These are phyloP conservation scores for Propithecus coquereli DNA, from an alignment of 2,113 vertebrate genomes.

Conservation along the genomic window DNA sequence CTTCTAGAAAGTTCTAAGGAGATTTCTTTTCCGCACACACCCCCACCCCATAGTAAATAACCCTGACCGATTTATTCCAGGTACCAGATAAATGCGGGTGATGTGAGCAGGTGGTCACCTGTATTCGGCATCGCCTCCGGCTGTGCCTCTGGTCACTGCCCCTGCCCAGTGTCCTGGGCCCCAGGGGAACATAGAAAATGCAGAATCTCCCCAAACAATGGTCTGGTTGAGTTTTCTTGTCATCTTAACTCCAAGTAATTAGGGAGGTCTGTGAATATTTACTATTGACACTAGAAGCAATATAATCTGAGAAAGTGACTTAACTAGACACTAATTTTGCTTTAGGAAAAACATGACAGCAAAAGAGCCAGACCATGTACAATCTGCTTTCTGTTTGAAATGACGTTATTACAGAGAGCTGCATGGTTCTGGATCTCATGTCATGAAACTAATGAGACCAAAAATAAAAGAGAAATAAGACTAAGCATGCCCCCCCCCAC, in stretches of 20 bases:
- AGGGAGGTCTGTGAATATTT: neutral
- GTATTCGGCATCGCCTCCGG: accelerated
- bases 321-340: neutral
- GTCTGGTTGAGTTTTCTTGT: neutral
- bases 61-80: neutral
- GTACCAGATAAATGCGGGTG: no score
- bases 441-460: neutral
- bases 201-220: neutral
- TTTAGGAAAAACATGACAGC: neutral
- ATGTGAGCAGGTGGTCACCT: accelerated
- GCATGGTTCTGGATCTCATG: neutral
- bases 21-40: neutral
- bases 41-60: neutral
- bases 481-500: no score
- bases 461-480: neutral
- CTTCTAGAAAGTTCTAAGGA: neutral
- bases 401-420: neutral
- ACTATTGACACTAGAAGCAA: neutral
- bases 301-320: neutral
- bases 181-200: neutral
- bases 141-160: neutral
- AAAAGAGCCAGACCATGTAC: neutral
- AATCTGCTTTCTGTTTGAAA: neutral
- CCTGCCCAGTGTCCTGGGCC: neutral
- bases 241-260: neutral